Conservation (phyloP, 2,888 invertebrate genomes). For the Sclerodermus sp. region DNA sequence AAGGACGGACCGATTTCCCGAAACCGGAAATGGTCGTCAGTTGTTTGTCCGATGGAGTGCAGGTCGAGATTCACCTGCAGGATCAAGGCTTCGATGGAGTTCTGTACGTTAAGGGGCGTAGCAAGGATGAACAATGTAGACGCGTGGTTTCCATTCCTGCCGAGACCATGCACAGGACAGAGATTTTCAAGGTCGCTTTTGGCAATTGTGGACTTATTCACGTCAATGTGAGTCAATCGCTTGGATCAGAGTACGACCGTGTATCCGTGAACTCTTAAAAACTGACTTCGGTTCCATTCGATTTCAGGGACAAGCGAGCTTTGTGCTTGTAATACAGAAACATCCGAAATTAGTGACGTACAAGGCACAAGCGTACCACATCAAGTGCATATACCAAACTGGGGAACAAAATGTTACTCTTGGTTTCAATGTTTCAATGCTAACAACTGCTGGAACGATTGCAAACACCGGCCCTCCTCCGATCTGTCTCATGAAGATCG, state of each 20-base stretch:
- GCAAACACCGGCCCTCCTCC: conserved; percentile 95
- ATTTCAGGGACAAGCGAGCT: conserved; percentile 82
- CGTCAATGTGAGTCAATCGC: conserved; percentile 81
- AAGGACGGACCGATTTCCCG: conserved; percentile 75
- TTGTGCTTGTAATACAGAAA: conserved; percentile 92
- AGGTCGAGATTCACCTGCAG: conserved; percentile 77
- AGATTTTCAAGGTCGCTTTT: conserved; percentile 83
- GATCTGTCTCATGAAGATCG: conserved; percentile 88
- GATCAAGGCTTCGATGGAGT: conserved; percentile 76
- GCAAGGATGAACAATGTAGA: conserved; percentile 88
- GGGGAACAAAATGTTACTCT: conserved; percentile 90
- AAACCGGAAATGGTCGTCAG: conserved; percentile 84
- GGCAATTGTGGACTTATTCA: conserved; percentile 91
- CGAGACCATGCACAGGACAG: conserved; percentile 60
- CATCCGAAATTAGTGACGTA: conserved; percentile 94
- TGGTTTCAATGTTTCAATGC: conserved; percentile 93
- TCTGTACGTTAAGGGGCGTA: conserved; percentile 91
- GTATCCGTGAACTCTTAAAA: neutral
- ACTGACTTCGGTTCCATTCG: neutral
- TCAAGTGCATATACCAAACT: conserved; percentile 92
- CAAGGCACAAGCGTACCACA: conserved; percentile 94
- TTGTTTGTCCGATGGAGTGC: conserved; percentile 89
- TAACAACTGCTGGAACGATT: conserved; percentile 92
- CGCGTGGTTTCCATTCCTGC: conserved; percentile 76
- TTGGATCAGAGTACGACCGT: neutral